Evolutionary conservation across 1,140 invertebrate species (phyloP).

Genomic region (Luehdorfia chinensis): DNA sequence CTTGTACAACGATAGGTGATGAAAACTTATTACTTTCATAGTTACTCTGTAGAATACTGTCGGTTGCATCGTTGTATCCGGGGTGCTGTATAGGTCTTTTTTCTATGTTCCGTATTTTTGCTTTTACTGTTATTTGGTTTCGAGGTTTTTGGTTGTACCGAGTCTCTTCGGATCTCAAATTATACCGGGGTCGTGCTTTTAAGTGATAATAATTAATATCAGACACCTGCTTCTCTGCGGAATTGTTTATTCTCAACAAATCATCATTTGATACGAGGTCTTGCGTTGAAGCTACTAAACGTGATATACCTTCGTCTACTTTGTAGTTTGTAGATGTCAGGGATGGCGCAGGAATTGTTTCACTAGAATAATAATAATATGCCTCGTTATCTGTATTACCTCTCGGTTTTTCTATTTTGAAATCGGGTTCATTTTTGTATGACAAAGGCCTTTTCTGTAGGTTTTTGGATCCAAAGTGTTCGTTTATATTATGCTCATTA

Average conservation of each 20-base stretch:
- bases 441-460: constrained; percentile 27
- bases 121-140: constrained; percentile 45
- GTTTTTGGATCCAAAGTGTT: constrained; percentile 41
- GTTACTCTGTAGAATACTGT: constrained; percentile 32
- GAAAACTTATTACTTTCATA: constrained; percentile 51
- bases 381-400: constrained; percentile 44
- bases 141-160: constrained; percentile 17
- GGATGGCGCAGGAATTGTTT: constrained; percentile 24
- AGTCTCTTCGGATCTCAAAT: constrained; percentile 19
- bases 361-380: constrained; percentile 48
- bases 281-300: constrained; percentile 75
- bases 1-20: constrained; percentile 60
- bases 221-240: constrained; percentile 54
- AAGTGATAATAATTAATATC: constrained; percentile 48
- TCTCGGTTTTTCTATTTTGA: constrained; percentile 41
- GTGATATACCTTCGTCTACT: constrained; percentile 57
- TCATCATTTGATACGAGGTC: constrained; percentile 78
- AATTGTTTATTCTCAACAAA: constrained; percentile 77
- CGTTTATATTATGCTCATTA: constrained; percentile 37
- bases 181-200: constrained; percentile 39
- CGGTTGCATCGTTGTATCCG: constrained; percentile 19
- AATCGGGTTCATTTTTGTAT: constrained; percentile 42
- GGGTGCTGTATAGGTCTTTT: constrained; percentile 31
- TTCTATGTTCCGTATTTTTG: constrained; percentile 52
- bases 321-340: constrained; percentile 28